Base-by-base conservation (phyloP, 2,797 vertebrate genomes). In the Bradypodion ventrale region DNA sequence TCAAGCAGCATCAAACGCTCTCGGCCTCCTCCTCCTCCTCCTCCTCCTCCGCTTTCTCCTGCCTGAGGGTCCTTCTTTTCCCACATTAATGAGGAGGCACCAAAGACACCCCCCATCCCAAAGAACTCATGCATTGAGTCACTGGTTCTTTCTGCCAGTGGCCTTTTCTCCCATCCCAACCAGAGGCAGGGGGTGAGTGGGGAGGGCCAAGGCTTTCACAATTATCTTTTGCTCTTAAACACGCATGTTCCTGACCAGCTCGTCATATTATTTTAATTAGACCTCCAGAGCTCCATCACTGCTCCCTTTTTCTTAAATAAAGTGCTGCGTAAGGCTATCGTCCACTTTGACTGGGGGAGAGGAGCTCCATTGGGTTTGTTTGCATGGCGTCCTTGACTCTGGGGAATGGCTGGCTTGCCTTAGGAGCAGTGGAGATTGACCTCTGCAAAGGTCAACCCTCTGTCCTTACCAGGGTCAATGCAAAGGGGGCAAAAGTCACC, bases 191-290 rank as follows among this genome's bases (percentile, higher is more conserved):
- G 19, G 0, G 83, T 56, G 46, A 77, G 72, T 0, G 0, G 0
- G 29, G 82, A 93, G 86, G 76, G 90, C 79, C 85, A 78, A 90
- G 49, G 79, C 87, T 82, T 66, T 91, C 21, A 0, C 87, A 90
- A 78, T 90, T 90, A 89, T 60, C 79, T 93, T 92, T 80, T 72
- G 75, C 69, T 91, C 86, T 91, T 94, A 92, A 93, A 91, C 91
- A 91, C 52, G 72, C 80, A 83, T 82, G 29, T 90, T 92, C 90
- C 90, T 81, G 84, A 90, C 80, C 91, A 90, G 90, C 89, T 93
- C 88, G 87, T 93, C 90, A 91, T 25, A 84, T 87, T 89, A 86
- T 87, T 86, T 89, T 90, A 90, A 93, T 91, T 85, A 94, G 88
- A 74, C 89, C 90, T 87, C 78, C 72, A 32, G 87, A 88, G 89